phyloP scores from a whole-genome alignment of 2,797 vertebrate species.

The Eulemur rubriventer region DNA sequence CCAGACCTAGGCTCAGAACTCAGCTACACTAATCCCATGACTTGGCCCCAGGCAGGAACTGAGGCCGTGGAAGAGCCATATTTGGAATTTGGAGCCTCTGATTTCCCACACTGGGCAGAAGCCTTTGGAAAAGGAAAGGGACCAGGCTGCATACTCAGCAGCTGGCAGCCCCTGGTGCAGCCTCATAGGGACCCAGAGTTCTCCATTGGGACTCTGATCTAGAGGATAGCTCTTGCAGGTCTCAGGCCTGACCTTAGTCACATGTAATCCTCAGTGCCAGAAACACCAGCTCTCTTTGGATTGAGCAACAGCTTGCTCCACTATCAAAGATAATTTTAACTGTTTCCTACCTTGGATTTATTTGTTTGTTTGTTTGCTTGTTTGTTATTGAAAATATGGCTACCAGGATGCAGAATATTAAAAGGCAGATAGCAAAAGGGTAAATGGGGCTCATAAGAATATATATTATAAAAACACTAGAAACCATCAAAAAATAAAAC shows the following conservation, averaged over 20 bases:
- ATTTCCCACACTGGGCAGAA: not conserved
- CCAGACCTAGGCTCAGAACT: not conserved
- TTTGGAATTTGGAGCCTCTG: conserved; percentile 1
- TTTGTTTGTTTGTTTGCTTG: not conserved
- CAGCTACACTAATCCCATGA: not conserved
- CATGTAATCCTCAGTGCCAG: not conserved
- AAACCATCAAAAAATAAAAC: not conserved
- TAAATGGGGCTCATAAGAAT: not conserved
- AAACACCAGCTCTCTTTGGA: not conserved
- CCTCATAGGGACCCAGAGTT: not conserved
- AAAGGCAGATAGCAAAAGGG: conserved; percentile 3
- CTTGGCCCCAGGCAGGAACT: not conserved
- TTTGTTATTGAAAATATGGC: conserved; percentile 25
- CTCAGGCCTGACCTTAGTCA: conserved; percentile 7
- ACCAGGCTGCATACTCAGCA: not conserved
- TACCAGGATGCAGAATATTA: not conserved
- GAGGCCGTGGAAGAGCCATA: not conserved
- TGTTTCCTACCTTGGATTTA: not conserved
- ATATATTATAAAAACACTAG: not conserved
- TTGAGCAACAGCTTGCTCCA: not conserved
- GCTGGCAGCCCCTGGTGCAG: not conserved
- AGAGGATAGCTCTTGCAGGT: not conserved
- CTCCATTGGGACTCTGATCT: not conserved
- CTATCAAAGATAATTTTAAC: conserved; percentile 18
- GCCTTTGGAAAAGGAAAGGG: not conserved